phyloP scores from a whole-genome alignment of 2,113 vertebrate species.

The Mandrillus leucophaeus region DNA sequence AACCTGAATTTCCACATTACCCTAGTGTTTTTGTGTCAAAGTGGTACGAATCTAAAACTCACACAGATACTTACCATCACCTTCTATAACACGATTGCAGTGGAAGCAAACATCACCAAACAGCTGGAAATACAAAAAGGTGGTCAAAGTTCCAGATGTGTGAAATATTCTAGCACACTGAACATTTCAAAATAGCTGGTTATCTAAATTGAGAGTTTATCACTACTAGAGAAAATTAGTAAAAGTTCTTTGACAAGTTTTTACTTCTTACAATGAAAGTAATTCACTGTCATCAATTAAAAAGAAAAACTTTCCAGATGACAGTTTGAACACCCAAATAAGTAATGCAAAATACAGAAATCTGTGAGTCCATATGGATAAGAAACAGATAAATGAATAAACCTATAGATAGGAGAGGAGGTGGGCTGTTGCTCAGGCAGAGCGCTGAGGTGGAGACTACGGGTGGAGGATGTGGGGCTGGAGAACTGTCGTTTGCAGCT shows the following conservation, averaged over 20 bases:
- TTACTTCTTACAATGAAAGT: neutral
- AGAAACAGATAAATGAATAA: neutral
- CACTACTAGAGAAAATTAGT: neutral
- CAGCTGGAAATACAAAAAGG: constrained; percentile 84
- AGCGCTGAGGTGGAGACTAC: neutral
- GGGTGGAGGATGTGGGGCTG: neutral
- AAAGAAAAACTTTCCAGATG: neutral
- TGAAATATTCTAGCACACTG: neutral
- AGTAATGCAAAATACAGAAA: neutral
- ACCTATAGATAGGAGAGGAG: neutral
- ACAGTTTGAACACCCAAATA: neutral
- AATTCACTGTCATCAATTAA: neutral
- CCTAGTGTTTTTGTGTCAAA: constrained; percentile 6
- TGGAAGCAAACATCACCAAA: constrained; percentile 99
- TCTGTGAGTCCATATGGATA: neutral
- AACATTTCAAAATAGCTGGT: neutral
- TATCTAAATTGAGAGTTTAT: neutral
- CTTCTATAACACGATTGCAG: constrained; percentile 98
- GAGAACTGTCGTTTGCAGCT: neutral
- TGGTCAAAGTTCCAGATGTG: neutral
- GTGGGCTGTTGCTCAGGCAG: neutral
- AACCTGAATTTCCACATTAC: neutral
- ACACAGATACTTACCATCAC: constrained; percentile 91
- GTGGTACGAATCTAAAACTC: neutral
- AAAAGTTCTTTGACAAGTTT: neutral